Conservation (phyloP, 2,113 vertebrate species). For the Eolophus roseicapilla region DNA sequence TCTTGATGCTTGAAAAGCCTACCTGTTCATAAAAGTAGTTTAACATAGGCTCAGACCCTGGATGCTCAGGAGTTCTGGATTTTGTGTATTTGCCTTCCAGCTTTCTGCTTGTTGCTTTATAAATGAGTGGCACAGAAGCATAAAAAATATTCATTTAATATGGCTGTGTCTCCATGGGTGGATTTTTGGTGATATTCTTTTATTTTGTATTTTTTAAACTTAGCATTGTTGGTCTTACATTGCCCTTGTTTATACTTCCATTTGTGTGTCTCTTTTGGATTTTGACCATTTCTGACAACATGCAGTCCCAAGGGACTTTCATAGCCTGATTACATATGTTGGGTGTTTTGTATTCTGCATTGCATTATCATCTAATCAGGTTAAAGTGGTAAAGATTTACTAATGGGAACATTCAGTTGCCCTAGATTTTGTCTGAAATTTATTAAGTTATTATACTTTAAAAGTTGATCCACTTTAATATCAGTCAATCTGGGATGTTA, state of each 20-base stretch:
- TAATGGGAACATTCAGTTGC: conserved; percentile 13
- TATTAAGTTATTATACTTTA: conserved; percentile 11
- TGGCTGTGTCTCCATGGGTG: background rate
- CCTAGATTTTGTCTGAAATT: conserved; percentile 39
- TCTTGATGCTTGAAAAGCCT: background rate
- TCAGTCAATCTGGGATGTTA: background rate
- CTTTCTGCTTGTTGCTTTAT: background rate
- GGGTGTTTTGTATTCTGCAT: background rate
- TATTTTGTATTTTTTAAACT: background rate
- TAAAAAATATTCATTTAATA: background rate
- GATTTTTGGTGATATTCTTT: background rate
- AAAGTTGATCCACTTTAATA: conserved; percentile 26
- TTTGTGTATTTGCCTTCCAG: background rate
- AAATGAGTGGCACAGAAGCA: background rate
- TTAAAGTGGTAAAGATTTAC: conserved; percentile 32
- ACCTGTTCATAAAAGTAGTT: background rate
- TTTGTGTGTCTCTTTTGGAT: background rate
- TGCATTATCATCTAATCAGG: conserved; percentile 15
- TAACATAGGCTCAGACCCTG: background rate
- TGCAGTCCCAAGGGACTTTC: background rate
- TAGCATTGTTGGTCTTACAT: background rate
- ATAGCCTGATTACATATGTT: background rate
- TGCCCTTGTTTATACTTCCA: background rate
- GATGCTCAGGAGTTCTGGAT: background rate
- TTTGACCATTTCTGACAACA: background rate